Evolutionary conservation across 2,888 invertebrate genomes (phyloP).

Genomic region (Volucella inanis): DNA sequence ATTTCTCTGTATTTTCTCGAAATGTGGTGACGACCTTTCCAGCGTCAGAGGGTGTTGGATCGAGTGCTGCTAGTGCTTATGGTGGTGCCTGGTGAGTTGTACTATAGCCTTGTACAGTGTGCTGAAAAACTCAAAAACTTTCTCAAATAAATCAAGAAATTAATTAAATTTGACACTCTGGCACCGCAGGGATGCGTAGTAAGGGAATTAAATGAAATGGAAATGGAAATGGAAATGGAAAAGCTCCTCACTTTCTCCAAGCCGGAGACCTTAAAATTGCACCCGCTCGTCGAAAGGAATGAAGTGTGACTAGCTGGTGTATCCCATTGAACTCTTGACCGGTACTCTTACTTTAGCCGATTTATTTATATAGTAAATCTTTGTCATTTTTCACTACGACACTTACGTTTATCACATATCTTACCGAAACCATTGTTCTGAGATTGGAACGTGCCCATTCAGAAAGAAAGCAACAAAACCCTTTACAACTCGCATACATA

Average conservation of each 20-base stretch:
- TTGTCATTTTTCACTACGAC: background rate
- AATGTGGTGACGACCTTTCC: conserved; percentile 46
- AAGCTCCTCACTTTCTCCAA: background rate
- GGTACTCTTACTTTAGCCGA: conserved; percentile 49
- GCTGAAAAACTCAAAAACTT: conserved; percentile 76
- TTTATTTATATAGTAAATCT: background rate
- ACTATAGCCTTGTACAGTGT: conserved; percentile 26
- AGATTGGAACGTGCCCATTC: conserved; percentile 61
- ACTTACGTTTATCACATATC: conserved; percentile 55
- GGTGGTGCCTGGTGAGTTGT: conserved; percentile 11
- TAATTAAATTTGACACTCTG: conserved; percentile 82
- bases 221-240: conserved; percentile 46
- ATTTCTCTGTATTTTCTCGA: conserved; percentile 49
- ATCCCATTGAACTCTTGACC: conserved; percentile 58
- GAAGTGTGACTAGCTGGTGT: conserved; percentile 22
- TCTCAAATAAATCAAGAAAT: conserved; percentile 83
- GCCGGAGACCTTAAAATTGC: background rate
- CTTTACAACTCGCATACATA: conserved; percentile 43
- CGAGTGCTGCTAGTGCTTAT: background rate
- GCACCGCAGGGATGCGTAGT: conserved; percentile 48
- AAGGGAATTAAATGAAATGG: conserved; percentile 45
- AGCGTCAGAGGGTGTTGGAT: background rate
- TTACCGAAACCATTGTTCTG: conserved; percentile 1
- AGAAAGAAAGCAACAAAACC: conserved; percentile 46
- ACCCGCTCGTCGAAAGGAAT: conserved; percentile 2